phyloP scores from a whole-genome alignment of 2,797 vertebrate species.

The Pampus argenteus region DNA sequence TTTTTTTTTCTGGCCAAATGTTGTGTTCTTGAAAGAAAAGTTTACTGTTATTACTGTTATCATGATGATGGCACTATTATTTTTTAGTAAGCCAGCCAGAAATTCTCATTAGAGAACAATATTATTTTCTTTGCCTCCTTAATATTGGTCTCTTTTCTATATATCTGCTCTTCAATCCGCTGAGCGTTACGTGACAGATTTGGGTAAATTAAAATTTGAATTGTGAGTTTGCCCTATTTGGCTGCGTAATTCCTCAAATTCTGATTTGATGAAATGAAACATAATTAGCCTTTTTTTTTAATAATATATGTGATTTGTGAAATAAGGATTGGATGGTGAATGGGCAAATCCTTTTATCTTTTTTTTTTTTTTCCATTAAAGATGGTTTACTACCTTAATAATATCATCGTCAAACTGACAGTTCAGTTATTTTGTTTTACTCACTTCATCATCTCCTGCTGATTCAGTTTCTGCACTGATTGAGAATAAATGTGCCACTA shows the following conservation, averaged over 20 bases:
- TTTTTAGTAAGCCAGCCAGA: slow-evolving; percentile 35
- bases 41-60: slow-evolving; percentile 43
- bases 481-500: slow-evolving; percentile 36
- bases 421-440: slow-evolving; percentile 26
- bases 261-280: slow-evolving; percentile 10
- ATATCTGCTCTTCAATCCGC: slow-evolving; percentile 44
- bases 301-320: background rate
- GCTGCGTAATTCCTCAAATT: slow-evolving; percentile 27
- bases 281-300: background rate
- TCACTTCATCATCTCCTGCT: slow-evolving; percentile 3
- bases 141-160: slow-evolving; percentile 28
- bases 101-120: slow-evolving; percentile 36
- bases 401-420: slow-evolving; percentile 25
- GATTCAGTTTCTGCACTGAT: slow-evolving; percentile 36
- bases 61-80: slow-evolving; percentile 31
- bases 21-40: slow-evolving; percentile 19
- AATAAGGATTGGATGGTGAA: background rate
- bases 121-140: slow-evolving; percentile 21
- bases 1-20: slow-evolving; percentile 10
- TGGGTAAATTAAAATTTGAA: slow-evolving; percentile 34
- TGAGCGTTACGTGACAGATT: slow-evolving; percentile 29
- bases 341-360: background rate
- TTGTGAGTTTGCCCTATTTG: slow-evolving; percentile 22
- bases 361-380: background rate
- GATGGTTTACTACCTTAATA: slow-evolving; percentile 5